Base-by-base conservation (phyloP, 2,888 invertebrate genomes). In the Brachycybe producta region DNA sequence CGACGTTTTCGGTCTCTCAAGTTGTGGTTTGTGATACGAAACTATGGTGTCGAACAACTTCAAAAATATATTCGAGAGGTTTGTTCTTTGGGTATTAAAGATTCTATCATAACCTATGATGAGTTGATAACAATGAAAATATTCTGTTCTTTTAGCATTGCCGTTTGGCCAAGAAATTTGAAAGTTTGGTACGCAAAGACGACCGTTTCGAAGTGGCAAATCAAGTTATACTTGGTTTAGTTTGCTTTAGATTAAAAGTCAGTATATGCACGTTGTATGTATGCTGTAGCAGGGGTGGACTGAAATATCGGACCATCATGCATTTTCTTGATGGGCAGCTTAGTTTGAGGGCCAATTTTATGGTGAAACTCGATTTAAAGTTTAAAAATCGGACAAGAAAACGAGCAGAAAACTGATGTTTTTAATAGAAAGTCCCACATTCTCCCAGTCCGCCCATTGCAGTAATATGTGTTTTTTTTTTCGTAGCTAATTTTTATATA, bases 1-100 rank as follows among this genome's bases (percentile, higher is more conserved):
- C 78, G 97, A 35, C 75, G 97, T 55, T 98, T 98, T 70, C 77
- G 97, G 52, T 85, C 94, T 0, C 73, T 98, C 56, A 98, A 98
- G 66, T 71, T 98, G 32, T 98, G 97, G 97, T 98, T 97, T 68
- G 95, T 97, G 57, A 73, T 98, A 60, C 74, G 97, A 55, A 83
- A 80, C 61, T 95, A 90, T 64, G 97, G 97, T 19, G 84, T 97
- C 59, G 82, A 84, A 53, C 95, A 95, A 0, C 71, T 98, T 42
- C 92, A 91, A 66, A 78, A 80, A 51, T 95, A 97, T 64, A 88
- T 98, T 55, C 75, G 97, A 55, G 82, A 84, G 51, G 83, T 85
- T 56, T 51, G 49, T 41, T 8, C 26, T 17, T 24, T 38, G 24
- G 7, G 19, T 2, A 13, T 23, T 23, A 19, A 19, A 56, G 49